These are phyloP conservation scores for Neuroscelio doddi DNA, from an alignment of 2,888 invertebrate species.

Conservation along the genomic window DNA sequence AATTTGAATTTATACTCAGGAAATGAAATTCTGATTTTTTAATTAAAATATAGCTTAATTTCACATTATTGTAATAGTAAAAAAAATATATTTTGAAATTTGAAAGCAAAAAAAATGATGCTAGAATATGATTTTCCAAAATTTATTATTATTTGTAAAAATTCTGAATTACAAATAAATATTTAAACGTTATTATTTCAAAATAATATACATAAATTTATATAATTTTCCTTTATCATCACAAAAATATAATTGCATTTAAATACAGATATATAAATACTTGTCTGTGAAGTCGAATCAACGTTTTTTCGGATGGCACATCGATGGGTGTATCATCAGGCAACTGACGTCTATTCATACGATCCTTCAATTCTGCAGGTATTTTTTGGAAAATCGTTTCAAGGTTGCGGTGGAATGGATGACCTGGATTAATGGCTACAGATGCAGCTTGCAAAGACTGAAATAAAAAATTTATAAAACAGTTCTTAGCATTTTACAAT, in stretches of 20 bases:
- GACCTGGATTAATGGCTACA: slow-evolving; percentile 82
- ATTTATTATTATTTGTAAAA: no score
- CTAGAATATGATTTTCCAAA: no score
- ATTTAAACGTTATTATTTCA: not conserved
- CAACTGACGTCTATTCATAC: slow-evolving; percentile 79
- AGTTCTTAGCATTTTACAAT: not conserved
- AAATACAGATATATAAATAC: slow-evolving; percentile 71
- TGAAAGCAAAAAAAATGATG: no score
- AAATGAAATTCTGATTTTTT: no score
- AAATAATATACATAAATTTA: no score
- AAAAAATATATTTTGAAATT: no score
- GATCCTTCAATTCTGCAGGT: slow-evolving; percentile 84
- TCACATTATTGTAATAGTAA: no score
- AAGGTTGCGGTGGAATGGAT: slow-evolving; percentile 84
- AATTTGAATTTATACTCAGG: no score
- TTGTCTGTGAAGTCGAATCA: slow-evolving; percentile 93
- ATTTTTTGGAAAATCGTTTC: slow-evolving; percentile 94
- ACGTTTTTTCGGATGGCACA: slow-evolving; percentile 85
- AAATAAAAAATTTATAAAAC: slow-evolving; percentile 45
- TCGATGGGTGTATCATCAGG: slow-evolving; percentile 77
- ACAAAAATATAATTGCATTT: slow-evolving; percentile 10
- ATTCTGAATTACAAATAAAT: slow-evolving; percentile 14
- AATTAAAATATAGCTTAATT: no score
- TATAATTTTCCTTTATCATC: no score
- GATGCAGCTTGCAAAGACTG: slow-evolving; percentile 89